Evolutionary conservation across 2,113 vertebrate genomes (phyloP).

Genomic region (Andinoacara biseriatus): DNA sequence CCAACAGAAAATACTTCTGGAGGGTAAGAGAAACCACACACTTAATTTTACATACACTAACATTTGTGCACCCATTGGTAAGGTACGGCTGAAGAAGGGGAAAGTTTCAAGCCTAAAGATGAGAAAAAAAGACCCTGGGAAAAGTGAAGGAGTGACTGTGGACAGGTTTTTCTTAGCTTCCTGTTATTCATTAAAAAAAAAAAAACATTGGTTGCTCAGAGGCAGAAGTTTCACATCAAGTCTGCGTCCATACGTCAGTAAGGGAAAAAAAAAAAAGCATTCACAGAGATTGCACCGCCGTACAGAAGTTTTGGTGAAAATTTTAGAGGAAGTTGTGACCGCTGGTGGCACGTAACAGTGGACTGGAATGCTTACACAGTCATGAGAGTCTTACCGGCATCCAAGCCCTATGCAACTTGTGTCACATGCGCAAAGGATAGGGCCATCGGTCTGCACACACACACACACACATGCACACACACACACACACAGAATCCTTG

Average conservation of each 20-base stretch:
- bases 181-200: neutral
- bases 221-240: constrained; percentile 45
- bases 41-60: neutral
- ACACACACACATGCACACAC: neutral
- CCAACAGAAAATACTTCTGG: constrained; percentile 84
- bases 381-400: constrained; percentile 53
- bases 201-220: neutral
- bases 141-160: neutral
- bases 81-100: neutral
- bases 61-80: neutral
- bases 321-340: constrained; percentile 59
- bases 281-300: constrained; percentile 1
- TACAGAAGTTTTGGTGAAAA: constrained; percentile 46
- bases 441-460: constrained; percentile 26
- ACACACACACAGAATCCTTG: neutral
- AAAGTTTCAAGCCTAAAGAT: neutral
- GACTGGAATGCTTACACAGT: constrained; percentile 28
- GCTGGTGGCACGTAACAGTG: constrained; percentile 22
- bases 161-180: constrained; percentile 10
- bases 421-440: constrained; percentile 37
- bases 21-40: constrained; percentile 69
- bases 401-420: neutral
- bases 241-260: constrained; percentile 10
- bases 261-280: constrained; percentile 17
- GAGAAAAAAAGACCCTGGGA: neutral